These are phyloP conservation scores for Hipposideros armiger DNA, from an alignment of 2,113 vertebrate species.

Conservation along the genomic window DNA sequence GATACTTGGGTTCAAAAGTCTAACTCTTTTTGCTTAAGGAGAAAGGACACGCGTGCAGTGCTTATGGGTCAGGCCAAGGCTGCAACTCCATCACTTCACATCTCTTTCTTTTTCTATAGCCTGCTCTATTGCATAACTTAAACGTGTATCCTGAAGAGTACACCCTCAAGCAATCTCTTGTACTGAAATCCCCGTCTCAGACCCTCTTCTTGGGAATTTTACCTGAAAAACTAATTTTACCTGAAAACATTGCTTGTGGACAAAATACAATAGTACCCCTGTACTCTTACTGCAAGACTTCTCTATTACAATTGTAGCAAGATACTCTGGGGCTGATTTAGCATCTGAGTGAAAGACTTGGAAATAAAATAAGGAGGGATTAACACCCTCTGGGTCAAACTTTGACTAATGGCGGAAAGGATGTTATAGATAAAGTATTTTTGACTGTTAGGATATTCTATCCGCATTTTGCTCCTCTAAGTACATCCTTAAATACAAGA, in stretches of 20 bases:
- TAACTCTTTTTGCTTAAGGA: not conserved
- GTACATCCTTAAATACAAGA: not conserved
- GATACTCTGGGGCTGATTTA: not conserved
- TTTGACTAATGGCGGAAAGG: not conserved
- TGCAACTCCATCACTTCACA: not conserved
- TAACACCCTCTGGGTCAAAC: not conserved
- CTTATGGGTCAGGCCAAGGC: not conserved
- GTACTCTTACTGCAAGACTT: not conserved
- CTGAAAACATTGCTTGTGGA: not conserved
- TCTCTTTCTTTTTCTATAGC: rapidly evolving
- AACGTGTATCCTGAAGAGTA: not conserved
- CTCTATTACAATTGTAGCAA: rapidly evolving
- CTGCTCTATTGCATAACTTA: not conserved
- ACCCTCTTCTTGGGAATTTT: not conserved
- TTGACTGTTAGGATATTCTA: not conserved
- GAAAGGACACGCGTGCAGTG: not conserved
- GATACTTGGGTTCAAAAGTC: not conserved
- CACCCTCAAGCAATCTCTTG: not conserved
- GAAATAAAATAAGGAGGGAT: not conserved
- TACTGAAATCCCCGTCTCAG: not conserved
- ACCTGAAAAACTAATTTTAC: not conserved
- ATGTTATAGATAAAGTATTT: not conserved
- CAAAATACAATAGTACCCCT: not conserved
- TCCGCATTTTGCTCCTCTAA: not conserved
- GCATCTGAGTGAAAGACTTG: not conserved